Percentiles rank a stretch among this genome's conserved stretches.
Conservation (phyloP, 2,797 vertebrate genomes). For the Muraenolepis orangiensis region DNA sequence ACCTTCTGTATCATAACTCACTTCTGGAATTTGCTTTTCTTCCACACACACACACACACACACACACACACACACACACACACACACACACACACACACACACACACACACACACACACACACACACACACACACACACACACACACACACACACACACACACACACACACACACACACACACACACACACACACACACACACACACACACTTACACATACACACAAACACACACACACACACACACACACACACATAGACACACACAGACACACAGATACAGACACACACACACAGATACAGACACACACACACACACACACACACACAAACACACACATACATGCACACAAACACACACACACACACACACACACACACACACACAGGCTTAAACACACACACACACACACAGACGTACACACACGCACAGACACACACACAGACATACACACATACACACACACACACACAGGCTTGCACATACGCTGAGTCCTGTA, state of each 20-base stretch:
- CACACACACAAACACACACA: background rate
- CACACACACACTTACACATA: constrained; percentile 15
- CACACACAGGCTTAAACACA: background rate
- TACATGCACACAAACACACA: constrained; percentile 8
- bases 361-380: background rate
- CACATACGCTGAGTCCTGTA: no score
- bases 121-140: no score
- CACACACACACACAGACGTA: constrained; percentile 13
- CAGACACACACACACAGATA: no score
- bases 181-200: background rate
- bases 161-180: background rate
- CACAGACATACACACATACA: background rate
- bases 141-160: background rate
- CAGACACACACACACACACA: background rate
- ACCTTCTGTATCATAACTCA: constrained; percentile 67
- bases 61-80: background rate
- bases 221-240: background rate
- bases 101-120: constrained; percentile 3
- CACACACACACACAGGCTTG: constrained; percentile 11
- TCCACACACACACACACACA: background rate
- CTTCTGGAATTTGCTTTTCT: constrained; percentile 53
- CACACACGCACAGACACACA: background rate
- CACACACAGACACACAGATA: constrained; percentile 11
- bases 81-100: constrained; percentile 1
- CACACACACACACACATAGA: background rate